These are phyloP conservation scores for Chelonus formosanus DNA, from an alignment of 2,888 invertebrate genomes.

Conservation along the genomic window DNA sequence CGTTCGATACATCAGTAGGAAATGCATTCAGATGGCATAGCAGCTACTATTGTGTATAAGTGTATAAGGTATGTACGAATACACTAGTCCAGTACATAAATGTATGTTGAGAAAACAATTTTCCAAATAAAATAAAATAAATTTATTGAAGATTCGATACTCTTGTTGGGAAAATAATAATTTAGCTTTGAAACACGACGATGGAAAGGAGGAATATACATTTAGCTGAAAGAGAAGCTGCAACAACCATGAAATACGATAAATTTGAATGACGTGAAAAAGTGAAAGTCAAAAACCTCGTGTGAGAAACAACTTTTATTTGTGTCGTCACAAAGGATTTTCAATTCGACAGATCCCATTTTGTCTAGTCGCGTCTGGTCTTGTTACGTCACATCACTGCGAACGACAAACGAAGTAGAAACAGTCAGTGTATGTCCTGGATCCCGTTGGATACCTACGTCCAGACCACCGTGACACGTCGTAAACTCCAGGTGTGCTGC, in stretches of 20 bases:
- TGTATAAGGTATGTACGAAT: conserved; percentile 18
- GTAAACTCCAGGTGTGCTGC: conserved; percentile 44
- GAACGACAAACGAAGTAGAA: conserved; percentile 36
- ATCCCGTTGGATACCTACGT: conserved; percentile 26
- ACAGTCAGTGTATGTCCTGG: conserved; percentile 26
- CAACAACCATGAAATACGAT: conserved; percentile 15
- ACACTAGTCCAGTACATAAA: conserved; percentile 14
- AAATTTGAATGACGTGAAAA: not conserved
- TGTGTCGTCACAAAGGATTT: conserved; percentile 4
- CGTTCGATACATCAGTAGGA: conserved; percentile 32
- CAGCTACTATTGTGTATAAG: conserved; percentile 19
- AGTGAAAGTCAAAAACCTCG: conserved; percentile 3
- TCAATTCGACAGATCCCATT: conserved; percentile 27
- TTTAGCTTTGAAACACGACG: conserved; percentile 5
- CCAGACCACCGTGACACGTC: conserved; percentile 45
- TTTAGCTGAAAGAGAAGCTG: conserved; percentile 3
- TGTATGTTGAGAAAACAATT: conserved; percentile 8
- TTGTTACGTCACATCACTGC: conserved; percentile 16
- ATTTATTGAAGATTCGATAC: conserved; percentile 21
- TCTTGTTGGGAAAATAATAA: conserved; percentile 19
- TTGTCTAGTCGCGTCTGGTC: conserved; percentile 21
- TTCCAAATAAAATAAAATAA: conserved; percentile 15
- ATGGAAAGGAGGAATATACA: conserved; percentile 1
- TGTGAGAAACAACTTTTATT: not conserved
- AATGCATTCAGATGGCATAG: conserved; percentile 41